Evolutionary conservation across 1,140 invertebrate genomes (phyloP).

Genomic region (Glomeris maerens): DNA sequence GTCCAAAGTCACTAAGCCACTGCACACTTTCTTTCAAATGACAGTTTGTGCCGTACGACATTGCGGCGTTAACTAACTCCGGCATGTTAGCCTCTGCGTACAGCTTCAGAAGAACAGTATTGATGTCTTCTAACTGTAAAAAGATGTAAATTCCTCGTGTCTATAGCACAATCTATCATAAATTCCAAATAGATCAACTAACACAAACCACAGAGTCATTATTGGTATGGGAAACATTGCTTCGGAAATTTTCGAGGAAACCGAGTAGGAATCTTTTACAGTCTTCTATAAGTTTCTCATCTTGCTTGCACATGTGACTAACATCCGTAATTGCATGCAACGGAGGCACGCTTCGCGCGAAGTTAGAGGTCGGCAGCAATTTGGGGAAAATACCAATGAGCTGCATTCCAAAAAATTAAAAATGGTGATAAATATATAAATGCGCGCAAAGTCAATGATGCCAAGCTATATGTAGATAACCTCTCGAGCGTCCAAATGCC

Average conservation of each 20-base stretch:
- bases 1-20: too few relatives aligned
- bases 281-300: too few relatives aligned
- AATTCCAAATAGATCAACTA: too few relatives aligned
- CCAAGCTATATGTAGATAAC: slow-evolving; percentile 24
- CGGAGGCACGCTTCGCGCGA: slow-evolving; percentile 23
- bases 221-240: too few relatives aligned
- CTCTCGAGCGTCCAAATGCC: slow-evolving; percentile 34
- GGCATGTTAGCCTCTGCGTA: slow-evolving; percentile 31
- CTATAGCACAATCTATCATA: too few relatives aligned
- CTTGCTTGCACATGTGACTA: slow-evolving; percentile 16
- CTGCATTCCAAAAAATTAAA: slow-evolving; percentile 29
- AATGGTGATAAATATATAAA: slow-evolving; percentile 17
- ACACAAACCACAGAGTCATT: too few relatives aligned
- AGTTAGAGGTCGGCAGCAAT: slow-evolving; percentile 33
- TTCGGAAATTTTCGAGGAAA: too few relatives aligned
- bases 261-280: too few relatives aligned
- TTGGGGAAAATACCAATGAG: slow-evolving; percentile 32
- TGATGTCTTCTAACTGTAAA: slow-evolving; percentile 28
- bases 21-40: slow-evolving; percentile 32
- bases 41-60: slow-evolving; percentile 27
- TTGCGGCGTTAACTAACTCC: slow-evolving; percentile 27
- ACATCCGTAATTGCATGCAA: slow-evolving; percentile 28
- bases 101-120: slow-evolving; percentile 34
- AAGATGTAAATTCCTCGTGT: too few relatives aligned
- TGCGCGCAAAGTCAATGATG: slow-evolving; percentile 30